These are phyloP conservation scores for Gadus macrocephalus DNA, from an alignment of 2,113 vertebrate genomes.

Conservation along the genomic window DNA sequence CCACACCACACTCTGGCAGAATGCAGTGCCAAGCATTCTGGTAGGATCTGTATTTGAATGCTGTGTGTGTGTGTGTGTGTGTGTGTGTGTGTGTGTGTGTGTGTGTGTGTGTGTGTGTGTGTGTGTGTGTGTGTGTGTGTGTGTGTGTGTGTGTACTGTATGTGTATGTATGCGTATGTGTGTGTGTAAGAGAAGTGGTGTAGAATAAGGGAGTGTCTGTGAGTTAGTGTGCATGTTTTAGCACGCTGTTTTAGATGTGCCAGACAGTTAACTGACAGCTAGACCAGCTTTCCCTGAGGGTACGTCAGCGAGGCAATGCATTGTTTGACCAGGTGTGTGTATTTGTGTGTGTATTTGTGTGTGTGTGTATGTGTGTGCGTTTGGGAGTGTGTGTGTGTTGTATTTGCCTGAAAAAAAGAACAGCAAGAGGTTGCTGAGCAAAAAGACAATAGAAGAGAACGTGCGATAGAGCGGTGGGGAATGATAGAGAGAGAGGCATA, in stretches of 20 bases:
- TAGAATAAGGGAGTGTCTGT: neutral
- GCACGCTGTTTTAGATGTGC: conserved; percentile 33
- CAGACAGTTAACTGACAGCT: conserved; percentile 41
- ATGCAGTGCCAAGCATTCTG: too few species aligned
- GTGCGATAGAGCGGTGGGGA: neutral
- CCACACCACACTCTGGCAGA: too few species aligned
- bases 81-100: conserved; percentile 27
- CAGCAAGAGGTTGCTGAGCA: too few species aligned
- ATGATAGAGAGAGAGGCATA: conserved; percentile 1
- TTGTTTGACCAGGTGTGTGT: conserved; percentile 51
- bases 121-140: conserved; percentile 17
- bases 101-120: conserved; percentile 11
- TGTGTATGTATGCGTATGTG: conserved; percentile 16
- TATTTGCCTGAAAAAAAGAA: neutral
- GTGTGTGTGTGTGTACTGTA: conserved; percentile 10
- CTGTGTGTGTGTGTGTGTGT: conserved; percentile 2
- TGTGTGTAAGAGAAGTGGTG: too few species aligned
- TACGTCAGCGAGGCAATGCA: conserved; percentile 39
- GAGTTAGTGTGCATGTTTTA: conserved; percentile 9
- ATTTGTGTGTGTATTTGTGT: too few species aligned
- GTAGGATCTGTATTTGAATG: neutral
- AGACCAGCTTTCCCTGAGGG: conserved; percentile 41
- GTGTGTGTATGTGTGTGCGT: too few species aligned
- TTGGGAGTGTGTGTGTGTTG: neutral
- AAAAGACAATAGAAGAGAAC: too few species aligned